phyloP scores from a whole-genome alignment of 2,888 invertebrate species.

The Trilocha varians region DNA sequence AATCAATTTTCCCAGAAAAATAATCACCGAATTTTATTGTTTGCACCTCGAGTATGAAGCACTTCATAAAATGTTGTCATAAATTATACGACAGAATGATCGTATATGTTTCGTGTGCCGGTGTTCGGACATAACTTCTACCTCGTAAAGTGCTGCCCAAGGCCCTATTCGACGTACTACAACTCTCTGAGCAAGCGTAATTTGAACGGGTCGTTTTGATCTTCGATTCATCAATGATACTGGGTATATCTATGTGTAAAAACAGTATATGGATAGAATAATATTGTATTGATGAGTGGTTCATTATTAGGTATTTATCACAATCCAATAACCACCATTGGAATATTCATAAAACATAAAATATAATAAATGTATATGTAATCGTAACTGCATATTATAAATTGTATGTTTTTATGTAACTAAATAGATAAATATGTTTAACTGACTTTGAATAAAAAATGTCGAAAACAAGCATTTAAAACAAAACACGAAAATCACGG shows the following conservation, averaged over 20 bases:
- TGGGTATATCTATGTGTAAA: too few relatives aligned
- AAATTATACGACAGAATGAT: constrained; percentile 43
- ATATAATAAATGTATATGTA: too few relatives aligned
- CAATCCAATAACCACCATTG: too few relatives aligned
- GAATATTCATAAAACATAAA: too few relatives aligned
- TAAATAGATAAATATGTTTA: too few relatives aligned
- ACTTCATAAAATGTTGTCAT: constrained; percentile 44
- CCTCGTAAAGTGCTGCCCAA: constrained; percentile 28
- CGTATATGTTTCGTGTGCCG: constrained; percentile 27
- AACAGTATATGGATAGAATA: too few relatives aligned
- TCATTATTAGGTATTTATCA: too few relatives aligned
- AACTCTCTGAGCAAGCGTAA: constrained; percentile 21
- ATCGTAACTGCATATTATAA: not conserved
- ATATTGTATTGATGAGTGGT: too few relatives aligned
- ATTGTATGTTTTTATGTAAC: too few relatives aligned
- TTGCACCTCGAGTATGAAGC: constrained; percentile 36
- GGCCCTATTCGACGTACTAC: constrained; percentile 22
- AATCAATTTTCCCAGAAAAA: constrained; percentile 39
- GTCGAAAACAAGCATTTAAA: too few relatives aligned
- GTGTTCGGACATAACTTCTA: constrained; percentile 17
- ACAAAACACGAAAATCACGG: not conserved
- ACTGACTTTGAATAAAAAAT: too few relatives aligned
- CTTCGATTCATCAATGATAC: constrained; percentile 19
- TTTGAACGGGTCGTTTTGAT: constrained; percentile 33
- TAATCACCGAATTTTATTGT: constrained; percentile 43